Conservation (phyloP, 2,888 invertebrate species). For the Argyresthia albistria region DNA sequence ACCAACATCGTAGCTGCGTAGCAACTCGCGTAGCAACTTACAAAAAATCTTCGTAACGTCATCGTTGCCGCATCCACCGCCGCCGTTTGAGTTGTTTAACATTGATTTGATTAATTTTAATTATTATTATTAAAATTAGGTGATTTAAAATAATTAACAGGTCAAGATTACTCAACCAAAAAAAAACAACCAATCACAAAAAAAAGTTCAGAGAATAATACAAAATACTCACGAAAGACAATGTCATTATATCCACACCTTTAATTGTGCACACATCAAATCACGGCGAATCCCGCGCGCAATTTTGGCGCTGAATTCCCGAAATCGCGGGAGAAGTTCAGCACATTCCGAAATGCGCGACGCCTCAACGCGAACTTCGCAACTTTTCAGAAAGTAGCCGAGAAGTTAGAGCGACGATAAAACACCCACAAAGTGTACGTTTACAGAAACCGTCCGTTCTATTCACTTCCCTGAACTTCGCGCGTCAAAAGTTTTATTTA, state of each 20-base stretch:
- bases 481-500: constrained; percentile 36
- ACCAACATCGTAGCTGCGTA: background rate
- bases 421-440: background rate
- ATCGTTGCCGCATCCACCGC: too few species aligned
- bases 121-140: too few species aligned
- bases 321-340: constrained; percentile 15
- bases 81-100: background rate
- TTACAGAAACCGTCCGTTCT: background rate
- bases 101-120: constrained; percentile 7
- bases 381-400: constrained; percentile 15
- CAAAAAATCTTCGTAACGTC: too few species aligned
- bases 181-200: too few species aligned
- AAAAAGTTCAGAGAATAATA: too few species aligned
- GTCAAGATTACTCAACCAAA: too few species aligned
- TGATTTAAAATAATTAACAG: too few species aligned
- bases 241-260: constrained; percentile 64
- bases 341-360: constrained; percentile 15
- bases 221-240: constrained; percentile 60
- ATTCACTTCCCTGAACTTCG: constrained; percentile 12
- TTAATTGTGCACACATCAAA: constrained; percentile 18
- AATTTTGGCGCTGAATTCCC: too few species aligned
- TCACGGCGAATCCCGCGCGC: too few species aligned
- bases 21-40: background rate
- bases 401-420: background rate
- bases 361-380: constrained; percentile 15